Evolutionary conservation across 2,797 vertebrate species (phyloP).

Genomic region (Xiphophorus birchmanni): DNA sequence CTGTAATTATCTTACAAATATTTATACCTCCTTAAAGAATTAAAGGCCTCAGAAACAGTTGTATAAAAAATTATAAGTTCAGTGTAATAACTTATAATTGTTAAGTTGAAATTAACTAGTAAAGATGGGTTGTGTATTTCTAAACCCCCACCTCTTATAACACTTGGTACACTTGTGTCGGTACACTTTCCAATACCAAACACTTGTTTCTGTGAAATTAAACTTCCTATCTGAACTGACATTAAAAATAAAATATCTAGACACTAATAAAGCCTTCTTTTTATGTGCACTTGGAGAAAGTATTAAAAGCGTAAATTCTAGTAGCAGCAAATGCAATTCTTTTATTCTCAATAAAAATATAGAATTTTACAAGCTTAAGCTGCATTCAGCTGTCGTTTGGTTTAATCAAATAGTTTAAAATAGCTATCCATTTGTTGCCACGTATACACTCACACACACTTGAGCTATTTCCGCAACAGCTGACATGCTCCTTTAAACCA

Average conservation of each 20-base stretch:
- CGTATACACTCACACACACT: slow-evolving; percentile 24
- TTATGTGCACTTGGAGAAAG: background rate
- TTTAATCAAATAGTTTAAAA: slow-evolving; percentile 59
- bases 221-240: background rate
- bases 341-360: background rate
- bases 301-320: background rate
- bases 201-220: too few relatives aligned
- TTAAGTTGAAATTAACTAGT: too few relatives aligned
- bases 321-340: background rate
- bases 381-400: slow-evolving; percentile 59
- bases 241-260: background rate
- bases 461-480: slow-evolving; percentile 54
- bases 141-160: too few relatives aligned
- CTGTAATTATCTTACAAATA: background rate
- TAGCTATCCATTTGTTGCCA: slow-evolving; percentile 73
- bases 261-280: background rate
- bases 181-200: too few relatives aligned
- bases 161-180: too few relatives aligned
- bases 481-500: slow-evolving; percentile 57
- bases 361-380: slow-evolving; percentile 20
- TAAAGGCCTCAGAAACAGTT: too few relatives aligned
- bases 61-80: background rate
- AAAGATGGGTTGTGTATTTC: too few relatives aligned
- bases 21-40: background rate
- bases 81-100: background rate